phyloP scores from a whole-genome alignment of 2,888 invertebrate genomes.

The Cephus spinipes region DNA sequence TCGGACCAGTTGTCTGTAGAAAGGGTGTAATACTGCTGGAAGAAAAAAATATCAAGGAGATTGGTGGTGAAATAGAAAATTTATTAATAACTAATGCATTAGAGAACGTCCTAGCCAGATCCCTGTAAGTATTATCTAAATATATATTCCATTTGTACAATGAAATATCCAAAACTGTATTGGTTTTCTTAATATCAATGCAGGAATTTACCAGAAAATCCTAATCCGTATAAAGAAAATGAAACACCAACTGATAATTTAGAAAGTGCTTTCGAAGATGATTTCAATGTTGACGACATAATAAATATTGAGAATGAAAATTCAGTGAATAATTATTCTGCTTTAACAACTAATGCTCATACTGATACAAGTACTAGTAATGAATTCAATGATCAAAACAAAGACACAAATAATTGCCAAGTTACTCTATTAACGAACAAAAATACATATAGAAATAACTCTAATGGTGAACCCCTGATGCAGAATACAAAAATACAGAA shows the following conservation, averaged over 20 bases:
- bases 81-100: slow-evolving; percentile 71
- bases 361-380: slow-evolving; percentile 3
- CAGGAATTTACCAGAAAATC: slow-evolving; percentile 68
- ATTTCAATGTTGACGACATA: slow-evolving; percentile 50
- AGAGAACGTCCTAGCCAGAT: slow-evolving; percentile 73
- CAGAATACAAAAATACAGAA: neutral
- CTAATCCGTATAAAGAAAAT: slow-evolving; percentile 61
- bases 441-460: slow-evolving; percentile 12
- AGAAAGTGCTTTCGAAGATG: slow-evolving; percentile 43
- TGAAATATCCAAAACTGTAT: neutral
- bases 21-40: slow-evolving; percentile 77
- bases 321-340: neutral
- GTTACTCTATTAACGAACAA: neutral
- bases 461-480: slow-evolving; percentile 21
- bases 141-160: neutral
- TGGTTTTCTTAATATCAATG: slow-evolving; percentile 1
- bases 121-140: slow-evolving; percentile 62
- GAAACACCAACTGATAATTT: slow-evolving; percentile 39
- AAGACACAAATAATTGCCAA: slow-evolving; percentile 4
- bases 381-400: slow-evolving; percentile 3
- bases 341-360: slow-evolving; percentile 2
- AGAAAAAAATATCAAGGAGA: slow-evolving; percentile 70
- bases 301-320: slow-evolving; percentile 36
- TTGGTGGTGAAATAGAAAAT: slow-evolving; percentile 82
- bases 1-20: slow-evolving; percentile 79